Conservation (phyloP, 2,113 vertebrate species). For the Neogobius melanostomus region DNA sequence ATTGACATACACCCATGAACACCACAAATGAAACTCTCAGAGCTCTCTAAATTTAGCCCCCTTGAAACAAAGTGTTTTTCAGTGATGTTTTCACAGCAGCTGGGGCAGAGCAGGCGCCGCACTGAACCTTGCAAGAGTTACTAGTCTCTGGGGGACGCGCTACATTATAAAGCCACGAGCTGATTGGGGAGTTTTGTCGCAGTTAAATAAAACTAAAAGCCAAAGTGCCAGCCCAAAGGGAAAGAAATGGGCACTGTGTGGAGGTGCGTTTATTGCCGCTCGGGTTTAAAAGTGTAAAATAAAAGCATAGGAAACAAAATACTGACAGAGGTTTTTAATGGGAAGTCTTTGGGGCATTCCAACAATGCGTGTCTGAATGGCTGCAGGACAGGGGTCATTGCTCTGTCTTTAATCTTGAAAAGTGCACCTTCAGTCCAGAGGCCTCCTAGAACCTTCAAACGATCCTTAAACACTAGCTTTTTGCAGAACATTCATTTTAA, state of each 20-base stretch:
- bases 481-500: too few relatives aligned
- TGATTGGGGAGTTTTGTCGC: conserved; percentile 33
- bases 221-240: background rate
- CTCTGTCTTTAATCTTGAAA: conserved; percentile 52
- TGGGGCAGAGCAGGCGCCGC: background rate
- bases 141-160: conserved; percentile 24
- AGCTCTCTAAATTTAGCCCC: conserved; percentile 35
- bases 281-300: background rate
- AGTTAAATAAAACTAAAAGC: conserved; percentile 26
- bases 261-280: conserved; percentile 18
- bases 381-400: conserved; percentile 61
- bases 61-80: conserved; percentile 24
- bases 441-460: background rate
- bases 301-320: background rate
- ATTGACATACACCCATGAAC: conserved; percentile 46
- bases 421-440: background rate
- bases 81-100: conserved; percentile 34
- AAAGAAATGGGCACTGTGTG: conserved; percentile 12
- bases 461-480: background rate
- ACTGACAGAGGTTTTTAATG: background rate
- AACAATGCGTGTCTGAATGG: conserved; percentile 71
- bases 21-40: conserved; percentile 31
- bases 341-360: conserved; percentile 48
- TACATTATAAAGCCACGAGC: conserved; percentile 15
- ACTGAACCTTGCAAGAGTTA: conserved; percentile 12